Conservation (phyloP, 2,113 vertebrate species). For the Cygnus atratus region DNA sequence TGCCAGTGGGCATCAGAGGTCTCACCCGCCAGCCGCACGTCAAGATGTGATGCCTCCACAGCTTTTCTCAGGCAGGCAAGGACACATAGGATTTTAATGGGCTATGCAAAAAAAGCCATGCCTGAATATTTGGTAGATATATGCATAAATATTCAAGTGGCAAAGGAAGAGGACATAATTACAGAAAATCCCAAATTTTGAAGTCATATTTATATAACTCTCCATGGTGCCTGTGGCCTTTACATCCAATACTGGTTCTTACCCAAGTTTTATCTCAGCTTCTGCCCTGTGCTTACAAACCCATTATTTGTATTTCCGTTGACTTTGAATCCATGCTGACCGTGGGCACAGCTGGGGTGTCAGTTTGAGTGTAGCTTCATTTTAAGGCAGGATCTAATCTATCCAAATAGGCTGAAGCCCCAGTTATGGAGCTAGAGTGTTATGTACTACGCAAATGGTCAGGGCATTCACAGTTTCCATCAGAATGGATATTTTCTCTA, state of each 20-base stretch:
- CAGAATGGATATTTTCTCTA: not conserved
- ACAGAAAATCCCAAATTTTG: not conserved
- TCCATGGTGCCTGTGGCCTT: not conserved
- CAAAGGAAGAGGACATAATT: not conserved
- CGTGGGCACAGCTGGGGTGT: not conserved
- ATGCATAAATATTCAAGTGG: not conserved
- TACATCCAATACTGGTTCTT: not conserved
- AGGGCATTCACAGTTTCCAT: not conserved
- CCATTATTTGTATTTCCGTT: not conserved
- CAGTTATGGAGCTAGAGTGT: not conserved
- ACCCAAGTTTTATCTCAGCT: not conserved
- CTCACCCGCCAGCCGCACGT: not conserved
- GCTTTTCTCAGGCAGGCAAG: not conserved
- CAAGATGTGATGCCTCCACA: not conserved
- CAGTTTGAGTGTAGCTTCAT: accelerated
- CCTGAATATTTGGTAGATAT: not conserved
- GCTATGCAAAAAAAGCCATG: not conserved
- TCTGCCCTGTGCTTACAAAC: not conserved
- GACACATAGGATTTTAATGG: not conserved
- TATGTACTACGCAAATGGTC: not conserved
- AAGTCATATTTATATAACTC: not conserved
- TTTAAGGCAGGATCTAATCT: not conserved
- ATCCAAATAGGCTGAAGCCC: not conserved
- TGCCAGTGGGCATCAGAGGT: not conserved
- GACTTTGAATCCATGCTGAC: not conserved